These are phyloP conservation scores for Vireo altiloquus DNA, from an alignment of 2,113 vertebrate species.

Conservation along the genomic window DNA sequence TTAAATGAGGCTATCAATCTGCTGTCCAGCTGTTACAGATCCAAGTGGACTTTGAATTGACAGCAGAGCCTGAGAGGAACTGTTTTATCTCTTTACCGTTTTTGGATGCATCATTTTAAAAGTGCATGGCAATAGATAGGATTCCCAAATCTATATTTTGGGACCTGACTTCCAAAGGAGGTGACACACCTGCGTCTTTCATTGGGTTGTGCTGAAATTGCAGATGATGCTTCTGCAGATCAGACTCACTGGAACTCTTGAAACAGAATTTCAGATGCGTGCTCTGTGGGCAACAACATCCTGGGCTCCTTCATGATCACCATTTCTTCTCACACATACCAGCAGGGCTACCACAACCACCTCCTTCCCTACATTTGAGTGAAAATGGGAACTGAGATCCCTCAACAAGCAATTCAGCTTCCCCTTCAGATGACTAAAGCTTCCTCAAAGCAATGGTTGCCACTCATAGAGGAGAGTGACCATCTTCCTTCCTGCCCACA, in stretches of 20 bases:
- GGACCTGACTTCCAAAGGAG: not conserved
- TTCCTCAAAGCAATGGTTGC: not conserved
- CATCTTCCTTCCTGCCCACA: not conserved
- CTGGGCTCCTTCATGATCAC: not conserved
- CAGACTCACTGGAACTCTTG: not conserved
- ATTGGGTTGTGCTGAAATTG: not conserved
- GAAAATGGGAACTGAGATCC: slow-evolving; percentile 9
- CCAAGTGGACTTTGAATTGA: slow-evolving; percentile 21
- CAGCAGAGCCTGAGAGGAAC: not conserved
- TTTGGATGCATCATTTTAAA: slow-evolving; percentile 3
- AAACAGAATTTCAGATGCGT: not conserved
- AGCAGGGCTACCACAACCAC: not conserved
- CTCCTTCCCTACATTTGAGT: not conserved
- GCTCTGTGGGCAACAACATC: not conserved
- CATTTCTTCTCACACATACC: not conserved
- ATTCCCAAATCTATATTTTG: not conserved
- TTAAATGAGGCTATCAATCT: slow-evolving; percentile 27
- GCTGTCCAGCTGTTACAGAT: slow-evolving; percentile 37
- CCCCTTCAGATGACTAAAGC: slow-evolving; percentile 1
- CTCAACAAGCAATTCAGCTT: slow-evolving; percentile 40
- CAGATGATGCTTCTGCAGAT: not conserved
- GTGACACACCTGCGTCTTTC: not conserved
- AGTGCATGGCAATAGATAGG: not conserved
- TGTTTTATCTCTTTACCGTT: not conserved
- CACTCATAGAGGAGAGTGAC: not conserved